Conservation (phyloP, 2,888 invertebrate genomes). For the Ametastegia equiseti region DNA sequence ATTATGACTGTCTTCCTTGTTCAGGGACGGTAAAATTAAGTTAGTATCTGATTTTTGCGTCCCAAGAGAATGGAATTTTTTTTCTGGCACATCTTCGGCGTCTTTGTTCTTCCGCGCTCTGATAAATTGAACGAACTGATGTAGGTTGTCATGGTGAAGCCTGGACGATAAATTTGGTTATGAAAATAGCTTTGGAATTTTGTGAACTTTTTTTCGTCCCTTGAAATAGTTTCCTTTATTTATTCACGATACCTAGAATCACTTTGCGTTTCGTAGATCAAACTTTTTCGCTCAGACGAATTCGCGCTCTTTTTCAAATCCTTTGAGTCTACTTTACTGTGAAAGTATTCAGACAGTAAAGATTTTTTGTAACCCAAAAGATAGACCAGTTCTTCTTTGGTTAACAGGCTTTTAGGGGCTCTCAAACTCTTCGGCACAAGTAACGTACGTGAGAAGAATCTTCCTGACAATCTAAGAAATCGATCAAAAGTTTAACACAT, state of each 20-base stretch:
- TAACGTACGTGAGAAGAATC: neutral
- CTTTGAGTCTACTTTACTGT: neutral
- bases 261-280: constrained; percentile 47
- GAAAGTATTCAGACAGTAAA: constrained; percentile 34
- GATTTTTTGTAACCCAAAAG: constrained; percentile 28
- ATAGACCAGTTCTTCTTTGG: constrained; percentile 35
- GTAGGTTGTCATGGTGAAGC: neutral
- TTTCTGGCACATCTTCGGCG: neutral
- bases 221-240: neutral
- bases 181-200: neutral
- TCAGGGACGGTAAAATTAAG: neutral
- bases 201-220: neutral
- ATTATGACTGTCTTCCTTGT: neutral
- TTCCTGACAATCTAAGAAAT: constrained; percentile 4
- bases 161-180: constrained; percentile 16
- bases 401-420: constrained; percentile 12
- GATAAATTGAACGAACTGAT: constrained; percentile 29
- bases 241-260: constrained; percentile 52
- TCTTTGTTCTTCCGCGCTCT: constrained; percentile 14
- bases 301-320: constrained; percentile 12
- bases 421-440: neutral
- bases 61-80: neutral
- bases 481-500: neutral
- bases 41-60: neutral
- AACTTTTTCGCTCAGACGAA: neutral